Evolutionary conservation across 2,113 vertebrate genomes (phyloP).

Genomic region (Marmota flaviventris): DNA sequence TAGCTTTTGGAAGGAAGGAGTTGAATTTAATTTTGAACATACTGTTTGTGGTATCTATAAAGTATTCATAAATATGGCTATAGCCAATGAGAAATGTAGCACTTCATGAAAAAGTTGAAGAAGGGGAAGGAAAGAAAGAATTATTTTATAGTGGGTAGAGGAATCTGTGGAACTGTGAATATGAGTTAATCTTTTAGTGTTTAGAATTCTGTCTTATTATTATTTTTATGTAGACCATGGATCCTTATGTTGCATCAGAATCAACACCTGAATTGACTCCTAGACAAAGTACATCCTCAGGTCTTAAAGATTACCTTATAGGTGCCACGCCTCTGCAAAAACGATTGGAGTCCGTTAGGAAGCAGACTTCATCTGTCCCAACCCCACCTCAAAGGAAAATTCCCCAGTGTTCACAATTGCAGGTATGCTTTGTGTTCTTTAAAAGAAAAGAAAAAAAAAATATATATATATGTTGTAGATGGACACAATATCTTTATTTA

Average conservation of each 20-base stretch:
- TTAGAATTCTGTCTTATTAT: constrained; percentile 23
- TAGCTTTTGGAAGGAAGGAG: background rate
- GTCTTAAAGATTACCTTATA: constrained; percentile 59
- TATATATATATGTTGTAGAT: no score
- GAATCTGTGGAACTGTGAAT: background rate
- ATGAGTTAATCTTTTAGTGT: background rate
- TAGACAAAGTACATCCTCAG: constrained; percentile 2
- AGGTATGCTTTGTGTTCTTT: constrained; percentile 65
- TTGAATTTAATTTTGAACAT: constrained; percentile 37
- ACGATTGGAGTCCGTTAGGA: constrained; percentile 74
- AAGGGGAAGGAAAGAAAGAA: background rate
- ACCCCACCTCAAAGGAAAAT: constrained; percentile 79
- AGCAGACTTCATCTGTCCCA: constrained; percentile 64
- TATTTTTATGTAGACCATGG: constrained; percentile 79
- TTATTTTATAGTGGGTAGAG: background rate
- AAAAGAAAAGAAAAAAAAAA: no score
- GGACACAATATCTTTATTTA: no score
- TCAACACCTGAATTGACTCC: constrained; percentile 40
- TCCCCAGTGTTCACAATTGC: constrained; percentile 66
- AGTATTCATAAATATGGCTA: background rate
- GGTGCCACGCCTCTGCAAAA: constrained; percentile 78
- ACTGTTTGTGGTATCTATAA: constrained; percentile 2
- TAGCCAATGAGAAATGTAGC: background rate
- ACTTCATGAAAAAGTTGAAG: constrained; percentile 23
- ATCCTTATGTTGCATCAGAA: constrained; percentile 55